These are phyloP conservation scores for Channa maculata DNA, from an alignment of 2,113 vertebrate species.

Conservation along the genomic window DNA sequence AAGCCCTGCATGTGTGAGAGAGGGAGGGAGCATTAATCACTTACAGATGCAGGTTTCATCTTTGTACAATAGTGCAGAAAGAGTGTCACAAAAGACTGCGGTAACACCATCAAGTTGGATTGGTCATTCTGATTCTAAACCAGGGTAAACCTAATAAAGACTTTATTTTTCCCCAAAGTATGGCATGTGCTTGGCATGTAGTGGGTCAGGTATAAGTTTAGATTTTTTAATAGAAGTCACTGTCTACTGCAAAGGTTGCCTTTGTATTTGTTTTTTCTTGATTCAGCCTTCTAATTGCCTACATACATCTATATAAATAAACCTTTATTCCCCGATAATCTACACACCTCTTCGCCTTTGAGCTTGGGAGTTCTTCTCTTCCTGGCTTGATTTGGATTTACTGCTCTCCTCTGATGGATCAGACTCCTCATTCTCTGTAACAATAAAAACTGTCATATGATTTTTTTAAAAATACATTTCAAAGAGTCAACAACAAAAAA, in stretches of 20 bases:
- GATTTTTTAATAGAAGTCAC: too few relatives aligned
- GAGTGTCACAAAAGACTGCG: not conserved
- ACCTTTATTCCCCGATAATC: too few relatives aligned
- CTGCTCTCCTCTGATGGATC: slow-evolving; percentile 88
- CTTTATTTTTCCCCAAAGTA: not conserved
- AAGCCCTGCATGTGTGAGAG: slow-evolving; percentile 72
- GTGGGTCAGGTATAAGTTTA: not conserved
- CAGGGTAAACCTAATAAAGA: not conserved
- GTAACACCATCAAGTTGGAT: not conserved
- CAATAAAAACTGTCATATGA: slow-evolving; percentile 55
- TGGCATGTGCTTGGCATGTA: not conserved
- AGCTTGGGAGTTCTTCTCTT: slow-evolving; percentile 82
- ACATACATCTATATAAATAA: too few relatives aligned
- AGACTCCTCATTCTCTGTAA: slow-evolving; percentile 90
- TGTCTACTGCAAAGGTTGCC: too few relatives aligned
- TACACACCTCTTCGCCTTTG: slow-evolving; percentile 78
- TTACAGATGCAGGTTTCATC: not conserved
- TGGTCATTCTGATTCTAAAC: too few relatives aligned
- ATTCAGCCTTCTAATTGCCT: too few relatives aligned
- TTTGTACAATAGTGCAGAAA: not conserved
- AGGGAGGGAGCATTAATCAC: slow-evolving; percentile 26
- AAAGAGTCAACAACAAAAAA: not conserved
- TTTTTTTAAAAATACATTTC: slow-evolving; percentile 4
- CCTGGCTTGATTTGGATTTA: slow-evolving; percentile 88
- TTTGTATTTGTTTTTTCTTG: too few relatives aligned